Conservation (phyloP, 2,113 vertebrate genomes). For the Irena cyanogastra region DNA sequence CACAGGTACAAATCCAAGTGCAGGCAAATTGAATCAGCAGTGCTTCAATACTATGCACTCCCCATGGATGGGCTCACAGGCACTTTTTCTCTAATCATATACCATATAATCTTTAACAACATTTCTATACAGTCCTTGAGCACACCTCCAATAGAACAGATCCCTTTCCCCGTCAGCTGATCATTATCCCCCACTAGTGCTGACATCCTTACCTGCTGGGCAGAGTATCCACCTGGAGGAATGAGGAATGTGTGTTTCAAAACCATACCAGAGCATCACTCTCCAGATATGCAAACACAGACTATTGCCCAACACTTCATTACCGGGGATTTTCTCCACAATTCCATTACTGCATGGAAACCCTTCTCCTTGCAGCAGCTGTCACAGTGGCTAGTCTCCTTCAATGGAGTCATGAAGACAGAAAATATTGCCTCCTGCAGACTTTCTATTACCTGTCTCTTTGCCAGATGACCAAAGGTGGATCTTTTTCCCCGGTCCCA, state of each 20-base stretch:
- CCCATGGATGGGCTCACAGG: background rate
- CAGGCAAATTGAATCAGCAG: background rate
- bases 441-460: background rate
- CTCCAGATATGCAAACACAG: constrained; percentile 32
- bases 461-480: background rate
- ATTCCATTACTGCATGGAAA: background rate
- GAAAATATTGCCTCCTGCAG: background rate
- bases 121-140: background rate
- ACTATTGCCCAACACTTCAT: constrained; percentile 34
- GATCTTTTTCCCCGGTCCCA: background rate
- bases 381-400: background rate
- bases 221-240: background rate
- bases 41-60: background rate
- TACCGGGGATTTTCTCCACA: background rate
- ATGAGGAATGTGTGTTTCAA: background rate
- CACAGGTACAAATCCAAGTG: background rate
- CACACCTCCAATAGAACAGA: background rate
- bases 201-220: background rate
- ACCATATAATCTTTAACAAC: background rate
- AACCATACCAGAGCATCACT: background rate
- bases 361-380: background rate
- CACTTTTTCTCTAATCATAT: background rate
- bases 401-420: background rate
- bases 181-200: background rate
- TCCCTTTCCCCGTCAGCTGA: background rate